These are phyloP conservation scores for Nesogale talazaci DNA, from an alignment of 2,113 vertebrate genomes.

Conservation along the genomic window DNA sequence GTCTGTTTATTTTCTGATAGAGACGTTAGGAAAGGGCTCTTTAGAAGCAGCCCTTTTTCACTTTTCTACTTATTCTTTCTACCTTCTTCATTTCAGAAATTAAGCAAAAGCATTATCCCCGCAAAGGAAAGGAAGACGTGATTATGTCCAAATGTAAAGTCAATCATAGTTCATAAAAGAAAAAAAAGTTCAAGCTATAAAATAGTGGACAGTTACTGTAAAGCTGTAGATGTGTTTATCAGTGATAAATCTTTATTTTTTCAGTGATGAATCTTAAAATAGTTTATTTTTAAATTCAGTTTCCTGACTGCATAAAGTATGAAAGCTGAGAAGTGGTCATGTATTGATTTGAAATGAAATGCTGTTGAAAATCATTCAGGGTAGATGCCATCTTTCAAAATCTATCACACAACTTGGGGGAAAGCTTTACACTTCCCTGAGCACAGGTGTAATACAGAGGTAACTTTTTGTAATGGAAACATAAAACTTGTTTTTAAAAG, in stretches of 20 bases:
- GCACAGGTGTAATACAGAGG: background rate
- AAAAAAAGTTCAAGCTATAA: background rate
- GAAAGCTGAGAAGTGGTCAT: background rate
- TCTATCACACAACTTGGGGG: background rate
- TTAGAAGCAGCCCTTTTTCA: background rate
- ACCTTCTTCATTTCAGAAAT: background rate
- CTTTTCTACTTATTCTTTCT: background rate
- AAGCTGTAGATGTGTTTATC: background rate
- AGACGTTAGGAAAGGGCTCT: background rate
- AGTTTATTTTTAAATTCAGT: slow-evolving; percentile 33
- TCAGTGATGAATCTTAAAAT: background rate
- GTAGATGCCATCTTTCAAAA: background rate
- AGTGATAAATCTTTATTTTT: background rate
- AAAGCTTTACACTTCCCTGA: background rate
- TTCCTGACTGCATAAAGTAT: background rate
- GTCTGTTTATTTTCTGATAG: background rate
- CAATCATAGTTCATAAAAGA: background rate
- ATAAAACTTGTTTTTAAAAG: background rate
- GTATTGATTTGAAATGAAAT: background rate
- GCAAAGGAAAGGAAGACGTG: background rate
- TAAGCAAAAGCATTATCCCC: background rate
- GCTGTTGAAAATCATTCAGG: background rate
- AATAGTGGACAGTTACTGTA: background rate
- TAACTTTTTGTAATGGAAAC: background rate
- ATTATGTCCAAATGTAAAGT: background rate